These are phyloP conservation scores for Plectrocnemia conspersa DNA, from an alignment of 1,140 invertebrate species.

Conservation along the genomic window DNA sequence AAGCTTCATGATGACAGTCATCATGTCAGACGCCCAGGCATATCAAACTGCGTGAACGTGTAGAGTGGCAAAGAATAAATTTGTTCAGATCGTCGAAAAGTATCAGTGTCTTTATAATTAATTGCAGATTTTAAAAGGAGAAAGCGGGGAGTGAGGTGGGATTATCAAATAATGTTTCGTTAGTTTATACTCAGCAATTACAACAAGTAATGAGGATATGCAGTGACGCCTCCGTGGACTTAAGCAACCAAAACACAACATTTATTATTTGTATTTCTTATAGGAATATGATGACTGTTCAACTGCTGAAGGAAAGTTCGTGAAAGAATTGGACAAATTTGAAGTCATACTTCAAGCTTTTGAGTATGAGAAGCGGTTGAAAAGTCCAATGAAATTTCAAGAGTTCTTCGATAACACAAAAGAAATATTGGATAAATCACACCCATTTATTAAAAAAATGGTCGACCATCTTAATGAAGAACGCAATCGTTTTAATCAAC, in stretches of 20 bases:
- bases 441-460: conserved; percentile 69
- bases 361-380: conserved; percentile 85
- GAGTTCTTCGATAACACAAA: conserved; percentile 85
- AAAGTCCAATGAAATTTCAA: conserved; percentile 67
- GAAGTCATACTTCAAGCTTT: conserved; percentile 95
- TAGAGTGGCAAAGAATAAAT: too few relatives aligned
- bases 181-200: too few relatives aligned
- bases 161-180: too few relatives aligned
- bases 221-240: too few relatives aligned
- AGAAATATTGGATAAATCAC: conserved; percentile 60
- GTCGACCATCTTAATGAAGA: conserved; percentile 54
- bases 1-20: too few relatives aligned
- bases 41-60: too few relatives aligned
- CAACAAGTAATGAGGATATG: too few relatives aligned
- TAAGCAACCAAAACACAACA: not conserved
- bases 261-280: conserved; percentile 28
- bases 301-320: conserved; percentile 82
- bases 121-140: too few relatives aligned
- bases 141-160: too few relatives aligned
- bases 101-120: too few relatives aligned
- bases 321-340: conserved; percentile 93
- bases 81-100: too few relatives aligned
- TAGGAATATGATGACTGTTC: conserved; percentile 89
- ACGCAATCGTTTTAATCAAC: conserved; percentile 37
- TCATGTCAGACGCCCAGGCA: too few relatives aligned